A percentile compares a stretch with the other conserved stretches of the same genome.
phyloP scores from a whole-genome alignment of 1,140 invertebrate genomes.

The Drosophila malerkotliana region DNA sequence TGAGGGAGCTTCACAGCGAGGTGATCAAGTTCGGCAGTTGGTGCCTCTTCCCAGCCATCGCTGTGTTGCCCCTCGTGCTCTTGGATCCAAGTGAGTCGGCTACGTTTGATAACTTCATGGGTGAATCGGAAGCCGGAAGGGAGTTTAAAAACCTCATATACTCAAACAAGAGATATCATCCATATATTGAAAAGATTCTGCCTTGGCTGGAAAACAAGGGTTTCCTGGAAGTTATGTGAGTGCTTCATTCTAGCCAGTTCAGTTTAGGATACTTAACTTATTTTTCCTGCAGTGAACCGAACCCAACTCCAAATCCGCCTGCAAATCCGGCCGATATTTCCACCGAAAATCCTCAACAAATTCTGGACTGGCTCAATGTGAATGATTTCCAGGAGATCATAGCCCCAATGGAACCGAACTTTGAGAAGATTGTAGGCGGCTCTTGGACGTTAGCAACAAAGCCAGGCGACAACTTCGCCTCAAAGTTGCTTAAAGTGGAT shows the following conservation, averaged over 20 bases:
- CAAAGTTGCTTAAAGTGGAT: conserved; percentile 30
- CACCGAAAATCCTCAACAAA: neutral
- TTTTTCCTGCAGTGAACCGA: neutral
- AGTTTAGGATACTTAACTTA: neutral
- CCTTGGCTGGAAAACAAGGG: conserved; percentile 76
- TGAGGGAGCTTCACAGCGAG: conserved; percentile 59
- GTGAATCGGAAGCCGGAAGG: conserved; percentile 10
- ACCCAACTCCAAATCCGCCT: neutral
- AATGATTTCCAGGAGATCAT: conserved; percentile 42
- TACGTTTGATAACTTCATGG: conserved; percentile 68
- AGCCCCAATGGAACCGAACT: conserved; percentile 26
- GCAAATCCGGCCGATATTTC: neutral
- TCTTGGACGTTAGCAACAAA: conserved; percentile 40
- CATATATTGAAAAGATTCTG: conserved; percentile 55
- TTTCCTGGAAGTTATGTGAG: conserved; percentile 52
- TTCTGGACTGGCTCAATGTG: conserved; percentile 39
- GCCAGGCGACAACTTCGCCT: conserved; percentile 51
- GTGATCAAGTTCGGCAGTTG: conserved; percentile 52
- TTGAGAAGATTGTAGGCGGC: conserved; percentile 38
- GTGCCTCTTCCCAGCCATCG: conserved; percentile 24
- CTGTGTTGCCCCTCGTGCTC: conserved; percentile 62
- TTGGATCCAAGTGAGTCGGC: conserved; percentile 56
- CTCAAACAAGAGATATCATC: conserved; percentile 43
- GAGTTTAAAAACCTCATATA: conserved; percentile 63
- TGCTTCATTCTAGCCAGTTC: neutral